Percentiles rank a stretch among this genome's conserved stretches.
Conservation (phyloP, 2,888 invertebrate genomes). For the Stenodera caucasica region DNA sequence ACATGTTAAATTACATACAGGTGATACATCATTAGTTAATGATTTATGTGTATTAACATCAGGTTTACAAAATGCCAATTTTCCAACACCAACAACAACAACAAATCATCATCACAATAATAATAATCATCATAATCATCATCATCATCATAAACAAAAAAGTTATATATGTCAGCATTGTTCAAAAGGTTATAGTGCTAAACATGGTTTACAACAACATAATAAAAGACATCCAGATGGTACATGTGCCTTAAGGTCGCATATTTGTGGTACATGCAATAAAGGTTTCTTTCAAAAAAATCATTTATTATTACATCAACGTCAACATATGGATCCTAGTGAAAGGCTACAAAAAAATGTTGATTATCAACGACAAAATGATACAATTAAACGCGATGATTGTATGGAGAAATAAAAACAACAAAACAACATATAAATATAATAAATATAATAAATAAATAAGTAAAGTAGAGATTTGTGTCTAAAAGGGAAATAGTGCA, state of each 20-base stretch:
- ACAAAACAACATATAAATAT: no score
- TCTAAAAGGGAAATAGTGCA: neutral
- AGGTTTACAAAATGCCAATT: slow-evolving; percentile 62
- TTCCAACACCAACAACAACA: slow-evolving; percentile 13
- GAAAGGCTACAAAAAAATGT: slow-evolving; percentile 3
- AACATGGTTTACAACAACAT: slow-evolving; percentile 79
- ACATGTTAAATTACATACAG: slow-evolving; percentile 78
- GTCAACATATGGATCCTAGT: slow-evolving; percentile 52
- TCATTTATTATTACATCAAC: slow-evolving; percentile 77
- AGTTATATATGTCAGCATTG: slow-evolving; percentile 79
- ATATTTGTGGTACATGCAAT: slow-evolving; percentile 78
- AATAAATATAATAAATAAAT: no score
- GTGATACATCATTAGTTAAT: slow-evolving; percentile 77
- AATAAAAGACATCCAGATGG: slow-evolving; percentile 79
- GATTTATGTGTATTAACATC: slow-evolving; percentile 80
- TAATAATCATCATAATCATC: slow-evolving; percentile 22
- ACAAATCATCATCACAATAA: slow-evolving; percentile 17
- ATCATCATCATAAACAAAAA: slow-evolving; percentile 63
- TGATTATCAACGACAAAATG: slow-evolving; percentile 7
- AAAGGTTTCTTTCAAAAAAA: slow-evolving; percentile 88
- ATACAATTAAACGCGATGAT: neutral
- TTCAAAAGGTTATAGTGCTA: slow-evolving; percentile 80
- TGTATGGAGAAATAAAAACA: slow-evolving; percentile 9
- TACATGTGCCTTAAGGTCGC: slow-evolving; percentile 76
- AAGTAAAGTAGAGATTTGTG: no score